A percentile compares a stretch with the other conserved stretches of the same genome.
Evolutionary conservation across 1,140 invertebrate genomes (phyloP).

Genomic region (Archivesica marissinica): DNA sequence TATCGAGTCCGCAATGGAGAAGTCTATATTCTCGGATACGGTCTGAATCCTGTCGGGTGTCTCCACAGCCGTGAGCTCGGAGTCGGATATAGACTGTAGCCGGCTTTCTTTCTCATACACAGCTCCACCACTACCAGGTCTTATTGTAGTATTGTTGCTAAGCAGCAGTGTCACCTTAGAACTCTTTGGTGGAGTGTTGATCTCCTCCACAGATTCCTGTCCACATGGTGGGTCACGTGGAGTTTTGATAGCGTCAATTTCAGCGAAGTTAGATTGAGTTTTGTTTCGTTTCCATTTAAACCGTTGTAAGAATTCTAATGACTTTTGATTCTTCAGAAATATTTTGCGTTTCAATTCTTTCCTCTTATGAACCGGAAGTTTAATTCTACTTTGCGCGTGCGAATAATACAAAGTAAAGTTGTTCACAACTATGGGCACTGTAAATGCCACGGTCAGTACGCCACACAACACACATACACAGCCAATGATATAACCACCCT

Average conservation of each 20-base stretch:
- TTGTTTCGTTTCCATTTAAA: conserved; percentile 70
- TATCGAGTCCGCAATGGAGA: conserved; percentile 46
- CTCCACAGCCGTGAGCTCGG: conserved; percentile 18
- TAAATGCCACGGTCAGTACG: conserved; percentile 97
- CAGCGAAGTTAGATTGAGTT: conserved; percentile 62
- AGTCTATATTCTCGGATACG: conserved; percentile 66
- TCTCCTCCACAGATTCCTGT: conserved; percentile 29
- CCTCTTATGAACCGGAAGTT: conserved; percentile 77
- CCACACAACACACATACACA: conserved; percentile 97
- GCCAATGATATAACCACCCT: conserved; percentile 96
- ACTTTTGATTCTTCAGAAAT: conserved; percentile 76
- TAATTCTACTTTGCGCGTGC: conserved; percentile 81
- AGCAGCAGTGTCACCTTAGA: conserved; percentile 13
- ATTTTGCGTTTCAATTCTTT: conserved; percentile 78
- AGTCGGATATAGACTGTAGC: not conserved
- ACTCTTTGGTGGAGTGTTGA: conserved; percentile 1
- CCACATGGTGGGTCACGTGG: conserved; percentile 64
- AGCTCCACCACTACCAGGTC: not conserved
- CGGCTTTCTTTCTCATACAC: not conserved
- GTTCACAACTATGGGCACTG: conserved; percentile 98
- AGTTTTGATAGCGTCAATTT: conserved; percentile 56
- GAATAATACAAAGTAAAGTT: conserved; percentile 99
- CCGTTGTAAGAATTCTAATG: conserved; percentile 74
- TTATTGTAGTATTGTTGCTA: not conserved
- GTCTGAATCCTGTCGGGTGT: conserved; percentile 59